These are phyloP conservation scores for Drosophila elegans DNA, from an alignment of 1,140 invertebrate species.

Conservation along the genomic window DNA sequence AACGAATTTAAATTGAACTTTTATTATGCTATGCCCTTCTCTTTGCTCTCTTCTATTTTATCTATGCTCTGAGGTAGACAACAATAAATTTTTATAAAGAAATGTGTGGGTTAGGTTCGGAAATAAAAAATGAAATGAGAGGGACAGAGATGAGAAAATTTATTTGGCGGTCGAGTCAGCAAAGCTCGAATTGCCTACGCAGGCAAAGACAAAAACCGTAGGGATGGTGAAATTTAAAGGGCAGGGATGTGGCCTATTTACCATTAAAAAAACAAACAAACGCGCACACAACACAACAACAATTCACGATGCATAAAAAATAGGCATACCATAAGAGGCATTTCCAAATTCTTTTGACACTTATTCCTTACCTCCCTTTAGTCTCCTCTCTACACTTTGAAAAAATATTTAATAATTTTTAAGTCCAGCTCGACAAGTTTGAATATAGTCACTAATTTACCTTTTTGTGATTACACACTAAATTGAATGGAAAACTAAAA, in stretches of 20 bases:
- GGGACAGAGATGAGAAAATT: constrained; percentile 23
- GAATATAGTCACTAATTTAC: no score
- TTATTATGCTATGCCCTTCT: constrained; percentile 33
- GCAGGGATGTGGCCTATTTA: constrained; percentile 28
- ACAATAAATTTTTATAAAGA: constrained; percentile 79
- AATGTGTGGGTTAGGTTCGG: constrained; percentile 22
- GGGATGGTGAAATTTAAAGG: constrained; percentile 1
- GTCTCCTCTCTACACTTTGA: constrained; percentile 5
- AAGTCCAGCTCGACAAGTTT: no score
- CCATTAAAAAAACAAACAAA: constrained; percentile 76
- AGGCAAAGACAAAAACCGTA: constrained; percentile 35
- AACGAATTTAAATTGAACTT: constrained; percentile 72
- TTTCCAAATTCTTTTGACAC: constrained; percentile 83
- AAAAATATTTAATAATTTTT: neutral
- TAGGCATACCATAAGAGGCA: constrained; percentile 36
- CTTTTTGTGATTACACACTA: no score
- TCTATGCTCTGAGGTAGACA: constrained; percentile 74
- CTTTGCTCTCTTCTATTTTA: constrained; percentile 45
- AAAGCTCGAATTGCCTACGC: constrained; percentile 73
- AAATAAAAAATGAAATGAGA: constrained; percentile 48
- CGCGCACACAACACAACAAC: constrained; percentile 33
- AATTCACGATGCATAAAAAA: constrained; percentile 77
- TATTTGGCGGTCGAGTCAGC: constrained; percentile 67
- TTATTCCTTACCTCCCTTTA: constrained; percentile 64
- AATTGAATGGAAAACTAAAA: no score